Conservation (phyloP, 2,797 vertebrate genomes). For the Siniperca undulata region DNA sequence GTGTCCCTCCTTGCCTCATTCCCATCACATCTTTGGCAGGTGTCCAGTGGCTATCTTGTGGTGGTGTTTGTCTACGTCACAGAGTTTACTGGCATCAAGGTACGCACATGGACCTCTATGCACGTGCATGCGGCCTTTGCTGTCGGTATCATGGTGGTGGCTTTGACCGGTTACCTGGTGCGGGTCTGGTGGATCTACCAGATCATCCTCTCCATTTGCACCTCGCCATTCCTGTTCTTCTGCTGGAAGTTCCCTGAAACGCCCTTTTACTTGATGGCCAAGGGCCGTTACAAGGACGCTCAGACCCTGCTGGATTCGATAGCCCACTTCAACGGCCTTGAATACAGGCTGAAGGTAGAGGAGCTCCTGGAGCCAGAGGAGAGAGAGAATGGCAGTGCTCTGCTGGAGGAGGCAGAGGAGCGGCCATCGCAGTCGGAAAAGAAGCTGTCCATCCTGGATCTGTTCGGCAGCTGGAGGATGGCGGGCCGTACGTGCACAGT, state of each 20-base stretch:
- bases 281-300: conserved; percentile 86
- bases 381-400: conserved; percentile 31
- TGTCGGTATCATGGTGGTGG: conserved; percentile 92
- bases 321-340: conserved; percentile 88
- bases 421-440: conserved; percentile 52
- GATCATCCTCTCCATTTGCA: conserved; percentile 90
- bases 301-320: conserved; percentile 89
- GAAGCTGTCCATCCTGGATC: conserved; percentile 89
- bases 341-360: conserved; percentile 84
- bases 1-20: not conserved
- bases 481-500: conserved; percentile 89
- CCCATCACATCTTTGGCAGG: conserved; percentile 75
- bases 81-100: conserved; percentile 93
- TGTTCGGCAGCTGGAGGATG: conserved; percentile 91
- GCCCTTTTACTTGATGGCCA: conserved; percentile 93
- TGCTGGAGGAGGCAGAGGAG: conserved; percentile 58
- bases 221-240: conserved; percentile 91
- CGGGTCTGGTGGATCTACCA: conserved; percentile 95
- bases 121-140: conserved; percentile 95
- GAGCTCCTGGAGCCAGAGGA: conserved; percentile 83
- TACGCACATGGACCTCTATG: conserved; percentile 95
- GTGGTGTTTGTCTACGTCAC: conserved; percentile 97
- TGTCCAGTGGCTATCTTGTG: conserved; percentile 93
- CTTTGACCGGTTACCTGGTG: conserved; percentile 91
- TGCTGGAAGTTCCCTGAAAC: conserved; percentile 97